Evolutionary conservation across 1,140 invertebrate species (phyloP).

Genomic region (Brachionus rubens): DNA sequence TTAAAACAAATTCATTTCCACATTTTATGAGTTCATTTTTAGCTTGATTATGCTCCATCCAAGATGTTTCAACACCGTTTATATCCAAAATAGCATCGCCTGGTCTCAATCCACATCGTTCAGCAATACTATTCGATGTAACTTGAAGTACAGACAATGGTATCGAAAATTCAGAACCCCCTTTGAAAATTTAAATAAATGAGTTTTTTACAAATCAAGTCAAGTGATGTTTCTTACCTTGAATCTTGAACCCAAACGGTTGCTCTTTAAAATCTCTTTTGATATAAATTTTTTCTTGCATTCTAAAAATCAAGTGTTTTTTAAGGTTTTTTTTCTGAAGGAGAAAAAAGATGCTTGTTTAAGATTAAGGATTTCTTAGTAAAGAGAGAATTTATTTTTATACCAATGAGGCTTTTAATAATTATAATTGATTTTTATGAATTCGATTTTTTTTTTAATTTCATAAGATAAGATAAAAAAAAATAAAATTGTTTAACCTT

Average conservation of each 20-base stretch:
- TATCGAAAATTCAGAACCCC: conserved; percentile 30
- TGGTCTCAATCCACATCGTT: conserved; percentile 52
- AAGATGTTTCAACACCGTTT: conserved; percentile 52
- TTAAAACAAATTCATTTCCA: conserved; percentile 58
- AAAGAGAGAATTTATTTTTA: too few species aligned
- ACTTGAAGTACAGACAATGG: conserved; percentile 52
- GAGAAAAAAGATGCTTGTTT: too few species aligned
- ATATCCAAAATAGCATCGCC: conserved; percentile 59
- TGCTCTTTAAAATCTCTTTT: not conserved
- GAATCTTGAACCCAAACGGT: conserved; percentile 43
- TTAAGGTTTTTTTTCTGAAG: conserved; percentile 1
- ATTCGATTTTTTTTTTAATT: not conserved
- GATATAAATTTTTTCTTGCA: conserved; percentile 10
- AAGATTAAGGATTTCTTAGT: too few species aligned
- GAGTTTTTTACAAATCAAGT: not conserved
- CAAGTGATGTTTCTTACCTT: not conserved
- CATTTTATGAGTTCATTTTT: conserved; percentile 60
- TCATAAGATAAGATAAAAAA: conserved; percentile 16
- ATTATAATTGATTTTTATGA: too few species aligned
- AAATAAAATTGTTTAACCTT: conserved; percentile 31
- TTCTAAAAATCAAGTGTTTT: too few species aligned
- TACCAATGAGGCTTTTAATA: too few species aligned
- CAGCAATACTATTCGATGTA: conserved; percentile 55
- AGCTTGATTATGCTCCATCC: conserved; percentile 56
- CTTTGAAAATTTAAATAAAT: not conserved